A percentile compares a stretch with the other conserved stretches of the same genome.
Evolutionary conservation across 2,797 vertebrate species (phyloP).

Genomic region (Lagorchestes hirsutus): DNA sequence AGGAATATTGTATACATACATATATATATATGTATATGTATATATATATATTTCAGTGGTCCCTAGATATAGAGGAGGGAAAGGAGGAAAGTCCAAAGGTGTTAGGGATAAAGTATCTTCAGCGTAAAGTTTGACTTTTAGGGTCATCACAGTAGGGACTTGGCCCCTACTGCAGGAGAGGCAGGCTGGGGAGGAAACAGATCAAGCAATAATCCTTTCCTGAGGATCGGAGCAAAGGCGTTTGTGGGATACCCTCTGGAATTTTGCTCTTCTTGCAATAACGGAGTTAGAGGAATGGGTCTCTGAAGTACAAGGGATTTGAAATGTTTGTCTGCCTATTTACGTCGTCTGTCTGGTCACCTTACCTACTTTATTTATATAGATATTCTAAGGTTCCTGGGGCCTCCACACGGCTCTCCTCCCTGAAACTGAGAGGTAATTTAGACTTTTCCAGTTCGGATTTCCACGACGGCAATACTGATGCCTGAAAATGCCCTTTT

Average conservation of each 20-base stretch:
- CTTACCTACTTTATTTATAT: neutral
- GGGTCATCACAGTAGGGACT: neutral
- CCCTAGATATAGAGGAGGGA: neutral
- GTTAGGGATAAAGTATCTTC: neutral
- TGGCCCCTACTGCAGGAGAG: neutral
- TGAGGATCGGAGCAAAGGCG: neutral
- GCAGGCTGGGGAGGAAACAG: neutral
- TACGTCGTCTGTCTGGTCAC: neutral
- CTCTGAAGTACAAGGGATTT: neutral
- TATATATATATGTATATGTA: too few relatives aligned
- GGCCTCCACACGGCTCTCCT: neutral
- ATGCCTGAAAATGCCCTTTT: neutral
- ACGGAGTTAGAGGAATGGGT: neutral
- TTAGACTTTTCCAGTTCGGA: neutral
- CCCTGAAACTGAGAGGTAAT: neutral
- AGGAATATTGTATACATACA: too few relatives aligned
- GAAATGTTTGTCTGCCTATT: neutral
- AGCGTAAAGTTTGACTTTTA: neutral
- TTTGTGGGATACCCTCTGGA: neutral
- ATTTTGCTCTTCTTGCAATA: neutral
- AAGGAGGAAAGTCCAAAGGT: neutral
- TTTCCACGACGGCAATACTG: neutral
- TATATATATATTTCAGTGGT: neutral
- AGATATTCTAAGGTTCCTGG: neutral
- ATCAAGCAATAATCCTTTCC: neutral